phyloP scores from a whole-genome alignment of 2,113 vertebrate species.

The Tenrec ecaudatus region DNA sequence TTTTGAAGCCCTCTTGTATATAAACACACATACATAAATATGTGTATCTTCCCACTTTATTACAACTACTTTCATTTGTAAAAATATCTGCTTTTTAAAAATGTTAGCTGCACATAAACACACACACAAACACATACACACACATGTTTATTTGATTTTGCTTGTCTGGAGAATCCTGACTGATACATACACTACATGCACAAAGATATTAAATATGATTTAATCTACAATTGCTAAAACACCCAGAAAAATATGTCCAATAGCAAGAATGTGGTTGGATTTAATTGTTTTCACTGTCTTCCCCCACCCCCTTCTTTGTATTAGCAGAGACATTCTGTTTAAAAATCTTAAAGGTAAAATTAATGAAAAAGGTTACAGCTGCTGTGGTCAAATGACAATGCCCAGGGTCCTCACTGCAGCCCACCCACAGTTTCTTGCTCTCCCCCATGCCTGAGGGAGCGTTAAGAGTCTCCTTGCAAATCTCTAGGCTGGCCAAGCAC shows the following conservation, averaged over 20 bases:
- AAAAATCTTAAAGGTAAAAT: constrained; percentile 17
- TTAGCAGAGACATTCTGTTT: constrained; percentile 36
- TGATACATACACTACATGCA: background rate
- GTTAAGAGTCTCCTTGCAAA: background rate
- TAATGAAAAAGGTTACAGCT: background rate
- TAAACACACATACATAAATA: background rate
- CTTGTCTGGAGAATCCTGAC: background rate
- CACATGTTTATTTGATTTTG: background rate
- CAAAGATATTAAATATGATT: constrained; percentile 7
- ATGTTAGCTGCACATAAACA: background rate
- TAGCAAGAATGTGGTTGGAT: background rate
- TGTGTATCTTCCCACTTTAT: background rate
- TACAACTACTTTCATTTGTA: background rate
- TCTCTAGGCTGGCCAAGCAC: background rate
- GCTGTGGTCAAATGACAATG: too few relatives aligned
- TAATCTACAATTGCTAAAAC: background rate
- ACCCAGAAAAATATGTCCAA: background rate
- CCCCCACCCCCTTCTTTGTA: background rate
- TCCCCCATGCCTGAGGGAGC: background rate
- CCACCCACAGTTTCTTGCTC: background rate
- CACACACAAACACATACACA: too few relatives aligned
- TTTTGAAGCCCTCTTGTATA: too few relatives aligned
- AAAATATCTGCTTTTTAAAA: background rate
- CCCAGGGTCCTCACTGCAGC: background rate
- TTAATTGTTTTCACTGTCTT: background rate